These are phyloP conservation scores for Pygmarrhopalites habei DNA, from an alignment of 1,140 invertebrate species.

Conservation along the genomic window DNA sequence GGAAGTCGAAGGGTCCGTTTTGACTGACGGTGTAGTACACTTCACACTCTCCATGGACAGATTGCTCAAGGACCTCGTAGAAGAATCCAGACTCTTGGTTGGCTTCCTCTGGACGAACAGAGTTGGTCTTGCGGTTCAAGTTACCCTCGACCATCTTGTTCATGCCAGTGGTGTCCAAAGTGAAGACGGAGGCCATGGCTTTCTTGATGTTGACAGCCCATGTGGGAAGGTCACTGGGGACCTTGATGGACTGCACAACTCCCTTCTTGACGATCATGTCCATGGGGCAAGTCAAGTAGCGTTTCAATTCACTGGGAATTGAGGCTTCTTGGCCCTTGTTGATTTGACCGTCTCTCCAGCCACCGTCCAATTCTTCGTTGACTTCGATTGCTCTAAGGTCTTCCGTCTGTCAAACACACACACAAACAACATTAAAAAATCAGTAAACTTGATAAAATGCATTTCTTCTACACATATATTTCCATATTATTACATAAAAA, in stretches of 20 bases:
- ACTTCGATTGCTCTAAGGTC: constrained; percentile 23
- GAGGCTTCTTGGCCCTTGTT: background rate
- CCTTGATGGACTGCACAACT: constrained; percentile 25
- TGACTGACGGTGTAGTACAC: constrained; percentile 38
- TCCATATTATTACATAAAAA: background rate
- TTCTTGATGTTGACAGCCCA: constrained; percentile 33
- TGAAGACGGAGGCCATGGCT: constrained; percentile 30
- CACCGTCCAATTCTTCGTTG: constrained; percentile 23
- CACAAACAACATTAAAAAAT: background rate
- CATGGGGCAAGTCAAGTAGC: constrained; percentile 25
- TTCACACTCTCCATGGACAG: constrained; percentile 33
- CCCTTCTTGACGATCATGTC: constrained; percentile 17
- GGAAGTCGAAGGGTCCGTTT: constrained; percentile 25
- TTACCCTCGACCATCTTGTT: constrained; percentile 31
- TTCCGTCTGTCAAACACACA: constrained; percentile 23
- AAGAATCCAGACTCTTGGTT: constrained; percentile 35
- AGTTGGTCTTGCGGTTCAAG: constrained; percentile 34
- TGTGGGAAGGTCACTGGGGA: constrained; percentile 18
- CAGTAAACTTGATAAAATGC: background rate
- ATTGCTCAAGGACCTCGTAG: constrained; percentile 32
- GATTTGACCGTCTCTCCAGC: constrained; percentile 27
- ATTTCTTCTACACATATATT: background rate
- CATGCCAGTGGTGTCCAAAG: constrained; percentile 23
- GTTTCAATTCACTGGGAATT: constrained; percentile 11
- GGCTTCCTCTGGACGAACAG: constrained; percentile 17